Conservation (phyloP, 30 jellyfish, hydroid and myxozoan genomes). For the Chrysaora quinquecirrha region DNA sequence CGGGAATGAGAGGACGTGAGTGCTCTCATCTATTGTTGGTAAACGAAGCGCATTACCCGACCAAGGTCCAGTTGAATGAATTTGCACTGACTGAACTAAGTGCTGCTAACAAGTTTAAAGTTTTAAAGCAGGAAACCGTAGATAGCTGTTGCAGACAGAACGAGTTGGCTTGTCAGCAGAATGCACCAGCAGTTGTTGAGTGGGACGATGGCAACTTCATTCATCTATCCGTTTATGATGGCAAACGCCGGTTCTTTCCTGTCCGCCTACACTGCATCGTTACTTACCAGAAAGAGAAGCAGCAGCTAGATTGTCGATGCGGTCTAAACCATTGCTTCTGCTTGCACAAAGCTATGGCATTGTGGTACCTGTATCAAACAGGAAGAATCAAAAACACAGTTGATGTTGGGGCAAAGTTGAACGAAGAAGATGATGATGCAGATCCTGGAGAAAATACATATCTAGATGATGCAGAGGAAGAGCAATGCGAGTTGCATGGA, state of each 20-base stretch:
- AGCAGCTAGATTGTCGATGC: slow-evolving; percentile 7
- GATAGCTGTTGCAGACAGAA: neutral
- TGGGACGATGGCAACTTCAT: neutral
- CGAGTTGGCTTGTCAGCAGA: neutral
- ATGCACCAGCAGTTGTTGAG: neutral
- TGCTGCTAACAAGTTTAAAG: neutral
- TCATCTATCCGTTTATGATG: slow-evolving; percentile 32
- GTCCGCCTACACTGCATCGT: neutral
- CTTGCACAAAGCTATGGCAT: slow-evolving; percentile 15
- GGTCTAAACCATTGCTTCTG: neutral
- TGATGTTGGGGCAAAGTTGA: neutral
- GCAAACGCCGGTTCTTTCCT: neutral
- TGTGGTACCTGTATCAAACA: neutral
- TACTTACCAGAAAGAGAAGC: neutral
- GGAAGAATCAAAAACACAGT: neutral
- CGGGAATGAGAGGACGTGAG: slow-evolving; percentile 45
- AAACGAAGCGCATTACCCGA: slow-evolving; percentile 26
- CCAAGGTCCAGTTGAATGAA: neutral
- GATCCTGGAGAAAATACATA: neutral
- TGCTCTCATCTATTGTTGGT: slow-evolving; percentile 37
- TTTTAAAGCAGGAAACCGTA: neutral
- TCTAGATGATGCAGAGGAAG: neutral
- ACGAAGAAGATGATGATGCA: too few species aligned
- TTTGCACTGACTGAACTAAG: neutral
- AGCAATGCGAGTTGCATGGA: neutral